Evolutionary conservation across 2,888 invertebrate genomes (phyloP).

Genomic region (Busseola fusca): DNA sequence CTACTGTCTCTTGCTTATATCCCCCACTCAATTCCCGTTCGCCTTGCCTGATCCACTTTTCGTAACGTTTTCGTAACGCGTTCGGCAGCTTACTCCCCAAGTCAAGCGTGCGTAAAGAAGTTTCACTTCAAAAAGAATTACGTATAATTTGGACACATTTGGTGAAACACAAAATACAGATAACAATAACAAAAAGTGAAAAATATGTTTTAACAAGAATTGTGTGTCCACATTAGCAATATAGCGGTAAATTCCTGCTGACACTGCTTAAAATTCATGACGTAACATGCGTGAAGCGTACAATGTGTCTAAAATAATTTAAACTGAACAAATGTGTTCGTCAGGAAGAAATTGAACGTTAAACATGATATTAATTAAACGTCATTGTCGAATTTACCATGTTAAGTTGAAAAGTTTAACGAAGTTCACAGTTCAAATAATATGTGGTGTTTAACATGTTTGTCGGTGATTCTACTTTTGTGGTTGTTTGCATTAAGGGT

Average conservation of each 20-base stretch:
- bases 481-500: background rate
- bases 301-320: conserved; percentile 54
- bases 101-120: too few species aligned
- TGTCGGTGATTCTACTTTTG: conserved; percentile 19
- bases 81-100: too few species aligned
- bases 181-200: background rate
- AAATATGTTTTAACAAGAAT: background rate
- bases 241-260: background rate
- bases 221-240: background rate
- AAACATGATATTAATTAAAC: conserved; percentile 46
- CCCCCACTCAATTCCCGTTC: too few species aligned
- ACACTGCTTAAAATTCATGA: conserved; percentile 39
- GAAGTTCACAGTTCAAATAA: conserved; percentile 30
- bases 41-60: too few species aligned
- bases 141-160: background rate
- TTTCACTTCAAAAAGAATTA: too few species aligned
- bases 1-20: too few species aligned
- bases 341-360: conserved; percentile 48
- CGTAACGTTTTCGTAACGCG: too few species aligned
- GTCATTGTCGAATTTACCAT: conserved; percentile 50
- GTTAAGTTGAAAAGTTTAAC: conserved; percentile 43
- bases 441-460: conserved; percentile 12
- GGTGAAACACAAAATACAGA: too few species aligned
- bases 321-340: conserved; percentile 36
- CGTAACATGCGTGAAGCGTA: conserved; percentile 26